Evolutionary conservation across 2,797 vertebrate species (phyloP), one percentile per base, ranked within the genome.

Genomic region (Cynodonichthys magdalenae): DNA sequence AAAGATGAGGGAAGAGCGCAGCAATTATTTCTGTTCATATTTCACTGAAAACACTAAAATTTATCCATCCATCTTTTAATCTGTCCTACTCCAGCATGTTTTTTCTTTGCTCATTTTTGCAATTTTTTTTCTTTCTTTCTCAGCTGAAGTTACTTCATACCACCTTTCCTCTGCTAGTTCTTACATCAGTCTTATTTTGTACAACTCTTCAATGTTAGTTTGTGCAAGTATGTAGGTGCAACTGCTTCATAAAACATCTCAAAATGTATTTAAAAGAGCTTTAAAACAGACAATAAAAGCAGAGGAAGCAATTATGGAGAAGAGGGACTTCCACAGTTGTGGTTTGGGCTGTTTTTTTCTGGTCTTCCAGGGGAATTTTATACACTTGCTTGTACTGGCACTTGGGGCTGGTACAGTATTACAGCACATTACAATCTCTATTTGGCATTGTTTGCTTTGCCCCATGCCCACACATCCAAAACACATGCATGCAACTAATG

Each of bases 21-120:
- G 85, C 87, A 91, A 92, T 92, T 92, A 90, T 86, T 90, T 83
- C 80, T 80, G 70, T 82, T 90, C 89, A 86, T 89, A 89, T 88
- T 92, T 92, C 86, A 92, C 63, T 72, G 78, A 82, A 88, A 92
- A 91, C 84, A 87, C 87, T 89, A 83, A 72, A 53, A 80, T 87
- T 76, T 69, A 61, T 74, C 59, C 72, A 87, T 88, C 79, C 81
- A 75, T 87, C 86, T 86, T 84, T 84, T 77, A 75, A 65, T 81
- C 49, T 61, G 55, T 55, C 52, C 42, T 60, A 46, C 53, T 77
- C 63, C 45, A 66, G 67, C 54, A 51, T 53, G 34, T 75, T 39
- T 75, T 69, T 77, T 65, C 64, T 61, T 77, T 68, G 71, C 57
- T 66, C 53, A 48, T 11, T 80, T 62, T 56, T 36, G 45, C 67